Conservation (phyloP, 2,888 invertebrate species). For the Stratiomys singularior region DNA sequence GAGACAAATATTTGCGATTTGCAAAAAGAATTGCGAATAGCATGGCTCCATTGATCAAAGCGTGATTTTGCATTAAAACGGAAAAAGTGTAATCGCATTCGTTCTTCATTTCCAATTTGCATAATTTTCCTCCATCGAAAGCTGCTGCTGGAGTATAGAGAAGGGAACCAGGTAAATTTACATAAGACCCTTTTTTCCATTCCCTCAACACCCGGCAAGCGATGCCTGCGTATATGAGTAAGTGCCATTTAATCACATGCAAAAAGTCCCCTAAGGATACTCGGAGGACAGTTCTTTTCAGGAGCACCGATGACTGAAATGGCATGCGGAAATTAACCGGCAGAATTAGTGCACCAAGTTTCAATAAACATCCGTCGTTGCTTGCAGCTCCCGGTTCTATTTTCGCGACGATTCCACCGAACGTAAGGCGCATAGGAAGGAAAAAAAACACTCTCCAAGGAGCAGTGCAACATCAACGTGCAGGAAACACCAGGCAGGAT, state of each 20-base stretch:
- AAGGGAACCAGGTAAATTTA: too few species aligned
- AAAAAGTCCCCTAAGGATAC: not conserved
- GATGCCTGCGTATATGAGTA: not conserved
- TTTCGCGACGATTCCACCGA: not conserved
- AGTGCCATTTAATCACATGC: constrained; percentile 8
- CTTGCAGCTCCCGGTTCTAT: not conserved
- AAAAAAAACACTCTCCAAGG: not conserved
- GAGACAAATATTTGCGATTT: too few species aligned
- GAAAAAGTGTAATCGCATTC: too few species aligned
- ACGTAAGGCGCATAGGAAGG: not conserved
- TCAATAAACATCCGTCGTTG: not conserved
- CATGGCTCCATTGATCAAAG: too few species aligned
- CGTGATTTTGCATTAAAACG: too few species aligned
- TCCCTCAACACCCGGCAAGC: not conserved
- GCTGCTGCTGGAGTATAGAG: too few species aligned
- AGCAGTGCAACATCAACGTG: not conserved
- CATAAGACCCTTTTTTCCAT: not conserved
- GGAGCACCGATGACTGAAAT: not conserved
- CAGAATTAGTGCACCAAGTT: not conserved
- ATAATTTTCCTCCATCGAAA: too few species aligned
- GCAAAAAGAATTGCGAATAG: too few species aligned
- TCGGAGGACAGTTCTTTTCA: not conserved
- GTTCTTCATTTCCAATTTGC: too few species aligned
- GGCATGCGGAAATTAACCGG: constrained; percentile 2
- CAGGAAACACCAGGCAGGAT: constrained; percentile 3